Evolutionary conservation across 2,797 vertebrate species (phyloP), one percentile per base, ranked within the genome.

Genomic region (Acanthornis magna): DNA sequence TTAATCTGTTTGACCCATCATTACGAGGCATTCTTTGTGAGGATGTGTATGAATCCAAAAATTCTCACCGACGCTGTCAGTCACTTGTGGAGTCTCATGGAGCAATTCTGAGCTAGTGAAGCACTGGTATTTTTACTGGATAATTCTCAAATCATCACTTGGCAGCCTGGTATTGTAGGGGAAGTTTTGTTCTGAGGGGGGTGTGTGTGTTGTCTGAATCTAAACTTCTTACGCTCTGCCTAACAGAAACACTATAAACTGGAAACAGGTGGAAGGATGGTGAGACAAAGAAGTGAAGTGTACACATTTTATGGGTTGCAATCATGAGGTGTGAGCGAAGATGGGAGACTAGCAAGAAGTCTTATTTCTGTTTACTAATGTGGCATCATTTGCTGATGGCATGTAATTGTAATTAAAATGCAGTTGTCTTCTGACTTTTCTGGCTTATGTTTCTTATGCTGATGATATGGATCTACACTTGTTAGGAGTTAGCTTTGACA

Each of bases 291-390:
- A 62, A 60, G 11, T 29, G 40, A 65, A 21, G 9, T 43, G 55
- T 55, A 42, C 2, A 3, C 2, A 5, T 43, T 3, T 4, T 40
- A 19, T 36, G 32, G 48, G n/a, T n/a, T 16, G 3, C 20, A 51
- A 3, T 36, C 63, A 34, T 7, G 27, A 45, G 43, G 17, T 32
- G 30, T 77, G 26, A 66, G 60, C 22, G 23, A 63, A 80, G 57
- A 42, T 10, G 15, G 63, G 32, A 53, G 13, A 8, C 18, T 34
- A 47, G 16, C 26, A 36, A 38, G 36, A 47, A 88, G 14, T 47
- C 16, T 29, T 34, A 27, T 26, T 88, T 76, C 47, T 48, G 0
- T 63, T 92, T 68, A 66, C 23, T 65, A 18, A n/a, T 22, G 12
- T 83, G n/a, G 7, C 32, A 78, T 42, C 4, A 4, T 27, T 91